Evolutionary conservation across 2,797 vertebrate genomes (phyloP), one percentile per base, ranked within the genome.

Genomic region (Bovichtus variegatus): DNA sequence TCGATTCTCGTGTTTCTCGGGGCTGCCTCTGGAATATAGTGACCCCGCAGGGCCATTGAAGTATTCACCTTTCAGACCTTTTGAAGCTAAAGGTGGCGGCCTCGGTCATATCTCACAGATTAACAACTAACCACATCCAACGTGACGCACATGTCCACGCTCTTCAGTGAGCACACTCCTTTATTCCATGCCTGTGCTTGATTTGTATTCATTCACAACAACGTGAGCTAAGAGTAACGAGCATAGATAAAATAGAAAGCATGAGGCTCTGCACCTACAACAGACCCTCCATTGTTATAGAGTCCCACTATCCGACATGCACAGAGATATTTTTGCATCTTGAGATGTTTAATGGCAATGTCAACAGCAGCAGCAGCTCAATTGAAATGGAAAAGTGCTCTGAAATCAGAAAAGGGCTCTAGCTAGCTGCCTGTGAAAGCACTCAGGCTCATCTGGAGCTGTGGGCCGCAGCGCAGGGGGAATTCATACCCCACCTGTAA

Each of bases 401-500:
- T 79, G 75, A 90, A 92, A 85, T 90, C 75, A 89, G 83, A 87
- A 84, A 67, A 69, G 69, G 71, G 81, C 68, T 87, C 54, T 44
- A 68, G 84, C 84, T 63, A 51, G 89, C 82, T 64, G 89, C 66
- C 85, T 90, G 90, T 63, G 76, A 84, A 91, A 89, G 81, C 79
- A 89, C 84, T 91, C 84, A 89, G 83, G 75, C 87, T 92, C 90
- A 91, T 93, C 90, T 92, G 90, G 87, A 85, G 81, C 85, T 72
- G 81, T 79, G 73, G 80, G 84, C 82, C 18, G 13, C 85, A 70
- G 80, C 64, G 6, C 82, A 21, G 73, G 81, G n/a, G 78, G 88
- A 87, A 90, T 87, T 89, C 72, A 84, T 83, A 80, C 78, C 79
- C 86, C 93, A 94, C 93, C 92, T 95, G 93, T 89, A 87, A 90